These are phyloP conservation scores for Diplazon laetatorius DNA, from an alignment of 2,888 invertebrate genomes.

Conservation along the genomic window DNA sequence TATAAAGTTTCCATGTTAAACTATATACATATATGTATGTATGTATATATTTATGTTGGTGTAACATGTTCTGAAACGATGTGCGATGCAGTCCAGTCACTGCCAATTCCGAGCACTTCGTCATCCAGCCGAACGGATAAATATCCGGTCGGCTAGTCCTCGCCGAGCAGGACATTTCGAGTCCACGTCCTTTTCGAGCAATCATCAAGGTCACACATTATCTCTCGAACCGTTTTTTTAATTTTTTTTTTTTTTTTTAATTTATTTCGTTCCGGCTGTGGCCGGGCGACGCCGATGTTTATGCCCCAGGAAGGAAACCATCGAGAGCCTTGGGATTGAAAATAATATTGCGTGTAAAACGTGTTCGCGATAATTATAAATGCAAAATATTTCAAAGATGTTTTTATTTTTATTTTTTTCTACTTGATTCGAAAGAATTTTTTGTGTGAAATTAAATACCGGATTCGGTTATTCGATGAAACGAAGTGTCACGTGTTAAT, in stretches of 20 bases:
- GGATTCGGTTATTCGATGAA: too few relatives aligned
- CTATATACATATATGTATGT: not conserved
- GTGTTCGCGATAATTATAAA: constrained; percentile 48
- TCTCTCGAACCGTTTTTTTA: too few relatives aligned
- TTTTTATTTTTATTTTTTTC: too few relatives aligned
- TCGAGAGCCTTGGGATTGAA: constrained; percentile 1
- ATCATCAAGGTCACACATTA: constrained; percentile 57
- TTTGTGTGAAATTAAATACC: too few relatives aligned
- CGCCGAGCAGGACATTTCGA: constrained; percentile 36
- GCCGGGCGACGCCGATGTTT: constrained; percentile 21
- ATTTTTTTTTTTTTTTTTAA: constrained; percentile 43
- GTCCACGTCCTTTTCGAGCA: constrained; percentile 54
- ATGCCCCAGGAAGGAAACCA: constrained; percentile 51
- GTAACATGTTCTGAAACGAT: not conserved
- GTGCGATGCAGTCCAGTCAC: not conserved
- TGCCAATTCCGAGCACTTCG: constrained; percentile 18
- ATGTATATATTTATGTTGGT: too few relatives aligned
- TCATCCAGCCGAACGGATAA: constrained; percentile 39
- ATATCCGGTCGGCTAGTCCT: constrained; percentile 15
- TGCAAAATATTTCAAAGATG: constrained; percentile 9
- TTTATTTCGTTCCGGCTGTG: constrained; percentile 23
- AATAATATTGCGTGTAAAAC: not conserved
- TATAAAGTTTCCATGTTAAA: too few relatives aligned
- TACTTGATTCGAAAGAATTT: too few relatives aligned
- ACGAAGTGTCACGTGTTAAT: too few relatives aligned